Conservation (phyloP, 2,888 invertebrate species). For the Norana najaformis region DNA sequence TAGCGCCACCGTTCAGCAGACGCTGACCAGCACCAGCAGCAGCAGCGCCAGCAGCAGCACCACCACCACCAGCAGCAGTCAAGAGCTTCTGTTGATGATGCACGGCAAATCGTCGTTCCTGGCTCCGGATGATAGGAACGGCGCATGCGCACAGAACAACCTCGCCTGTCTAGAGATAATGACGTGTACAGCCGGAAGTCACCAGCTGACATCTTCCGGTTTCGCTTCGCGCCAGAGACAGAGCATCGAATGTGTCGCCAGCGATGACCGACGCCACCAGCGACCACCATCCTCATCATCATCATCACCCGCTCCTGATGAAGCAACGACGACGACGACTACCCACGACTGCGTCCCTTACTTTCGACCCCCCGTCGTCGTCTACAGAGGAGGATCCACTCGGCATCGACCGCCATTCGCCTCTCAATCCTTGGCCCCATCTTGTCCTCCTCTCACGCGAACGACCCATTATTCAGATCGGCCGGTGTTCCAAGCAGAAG, state of each 20-base stretch:
- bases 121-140: neutral
- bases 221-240: neutral
- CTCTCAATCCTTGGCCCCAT: neutral
- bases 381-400: neutral
- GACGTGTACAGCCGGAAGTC: neutral
- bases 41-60: neutral
- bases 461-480: too few relatives aligned
- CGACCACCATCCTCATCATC: too few relatives aligned
- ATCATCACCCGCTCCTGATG: neutral
- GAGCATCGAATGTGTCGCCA: neutral
- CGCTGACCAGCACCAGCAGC: neutral
- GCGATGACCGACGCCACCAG: neutral
- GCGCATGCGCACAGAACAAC: slow-evolving; percentile 5
- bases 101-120: neutral
- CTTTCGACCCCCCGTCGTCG: neutral
- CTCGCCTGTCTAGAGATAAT: slow-evolving; percentile 7
- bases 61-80: neutral
- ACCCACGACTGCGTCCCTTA: neutral
- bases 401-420: neutral
- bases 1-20: neutral
- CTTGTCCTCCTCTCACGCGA: neutral
- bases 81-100: neutral
- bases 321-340: neutral
- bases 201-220: neutral
- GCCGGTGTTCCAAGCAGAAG: too few relatives aligned